Base-by-base conservation (phyloP, 2,888 invertebrate species). In the Thyatira batis region DNA sequence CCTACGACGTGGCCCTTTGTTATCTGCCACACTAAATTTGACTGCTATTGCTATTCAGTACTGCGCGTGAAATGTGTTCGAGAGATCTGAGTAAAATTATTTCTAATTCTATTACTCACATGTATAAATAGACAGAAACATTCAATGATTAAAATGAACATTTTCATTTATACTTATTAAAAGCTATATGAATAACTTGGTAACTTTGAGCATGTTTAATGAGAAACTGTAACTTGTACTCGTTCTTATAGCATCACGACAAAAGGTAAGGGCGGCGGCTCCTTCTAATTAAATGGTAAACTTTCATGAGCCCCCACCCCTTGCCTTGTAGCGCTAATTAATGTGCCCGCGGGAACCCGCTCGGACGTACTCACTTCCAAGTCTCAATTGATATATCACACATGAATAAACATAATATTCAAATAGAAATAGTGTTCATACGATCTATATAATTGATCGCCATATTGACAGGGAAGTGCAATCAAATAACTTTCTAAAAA, bases 241-340 rank as follows among this genome's bases (percentile, higher is more conserved):
- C 80, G 82, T 82, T 82, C 82, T 81, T 82, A 80, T 73, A 76
- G 81, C 76, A 80, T 86, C 83, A 87, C 83, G 80, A 83, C 83
- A 85, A 86, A 82, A 86, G 88, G 85, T 84, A 78, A 77, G 80
- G 78, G 73, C 60, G 77, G 76, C 73, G 78, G 82, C 82, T 80
- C 84, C 77, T 87, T 85, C 89, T 92, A 92, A 92, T 92, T 92
- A 92, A 91, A 90, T 90, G 91, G 91, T 91, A 90, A 92, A 91
- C 91, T 92, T 89, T 90, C 89, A 90, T 87, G 89, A 87, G 84
- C 71, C 78, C 73, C 78, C 80, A 77, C 71, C 67, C 78, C 67
- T 55, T 67, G 71, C 58, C 62, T 69, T 75, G 76, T 72, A 76
- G 76, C 84, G 85, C 89, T 92, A 92, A 92, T 92, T 90, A 91